phyloP scores from a whole-genome alignment of 2,888 invertebrate genomes.

The Brachyptera risi region DNA sequence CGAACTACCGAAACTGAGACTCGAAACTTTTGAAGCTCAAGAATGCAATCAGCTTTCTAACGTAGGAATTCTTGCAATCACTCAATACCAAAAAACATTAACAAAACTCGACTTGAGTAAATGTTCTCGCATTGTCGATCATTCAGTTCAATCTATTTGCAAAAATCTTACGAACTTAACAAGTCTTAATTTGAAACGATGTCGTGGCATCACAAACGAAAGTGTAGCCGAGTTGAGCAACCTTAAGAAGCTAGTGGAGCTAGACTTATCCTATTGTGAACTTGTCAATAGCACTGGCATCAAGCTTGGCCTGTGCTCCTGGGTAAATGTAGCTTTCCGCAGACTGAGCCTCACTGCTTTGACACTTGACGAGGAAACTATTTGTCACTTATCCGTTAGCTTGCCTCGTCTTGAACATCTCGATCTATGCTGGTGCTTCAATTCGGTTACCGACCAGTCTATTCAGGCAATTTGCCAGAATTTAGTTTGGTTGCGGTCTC shows the following conservation, averaged over 20 bases:
- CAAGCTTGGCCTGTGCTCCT: slow-evolving; percentile 39
- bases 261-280: slow-evolving; percentile 67
- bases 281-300: slow-evolving; percentile 59
- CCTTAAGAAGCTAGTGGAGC: slow-evolving; percentile 51
- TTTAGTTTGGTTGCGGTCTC: slow-evolving; percentile 53
- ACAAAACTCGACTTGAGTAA: slow-evolving; percentile 58
- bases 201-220: slow-evolving; percentile 59
- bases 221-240: slow-evolving; percentile 54
- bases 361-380: slow-evolving; percentile 55
- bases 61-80: slow-evolving; percentile 53
- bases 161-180: slow-evolving; percentile 55
- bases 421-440: slow-evolving; percentile 64
- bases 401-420: slow-evolving; percentile 55
- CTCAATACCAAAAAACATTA: slow-evolving; percentile 53
- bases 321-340: slow-evolving; percentile 21
- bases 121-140: slow-evolving; percentile 62
- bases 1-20: slow-evolving; percentile 49
- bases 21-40: slow-evolving; percentile 52
- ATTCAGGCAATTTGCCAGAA: slow-evolving; percentile 61
- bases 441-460: slow-evolving; percentile 63
- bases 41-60: slow-evolving; percentile 61
- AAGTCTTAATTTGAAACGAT: slow-evolving; percentile 58
- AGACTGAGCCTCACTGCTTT: slow-evolving; percentile 35
- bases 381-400: slow-evolving; percentile 56
- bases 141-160: slow-evolving; percentile 57